A percentile compares a stretch with the other conserved stretches of the same genome.
Conservation (phyloP, 1,140 invertebrate genomes). For the Trachymyrmex cornetzi region DNA sequence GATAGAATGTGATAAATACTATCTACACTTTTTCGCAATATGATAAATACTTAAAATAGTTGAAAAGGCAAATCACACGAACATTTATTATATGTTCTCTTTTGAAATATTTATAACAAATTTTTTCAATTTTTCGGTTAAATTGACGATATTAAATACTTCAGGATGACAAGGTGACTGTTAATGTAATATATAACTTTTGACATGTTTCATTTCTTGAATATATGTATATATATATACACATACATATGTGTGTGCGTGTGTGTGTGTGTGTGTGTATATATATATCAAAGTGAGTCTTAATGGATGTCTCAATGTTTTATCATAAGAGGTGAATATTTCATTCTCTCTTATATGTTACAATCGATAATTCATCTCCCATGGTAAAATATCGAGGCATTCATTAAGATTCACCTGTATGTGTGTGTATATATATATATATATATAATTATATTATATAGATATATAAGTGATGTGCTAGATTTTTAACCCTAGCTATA, state of each 20-base stretch:
- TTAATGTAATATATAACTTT: background rate
- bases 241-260: fast-evolving
- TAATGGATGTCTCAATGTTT: too few relatives aligned
- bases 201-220: background rate
- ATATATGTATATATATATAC: background rate
- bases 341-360: too few relatives aligned
- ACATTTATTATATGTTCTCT: background rate
- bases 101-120: background rate
- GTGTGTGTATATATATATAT: too few relatives aligned
- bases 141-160: background rate
- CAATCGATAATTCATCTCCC: too few relatives aligned
- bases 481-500: too few relatives aligned
- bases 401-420: too few relatives aligned
- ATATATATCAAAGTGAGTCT: too few relatives aligned
- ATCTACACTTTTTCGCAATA: background rate
- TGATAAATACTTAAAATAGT: background rate
- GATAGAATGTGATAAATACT: conserved; percentile 27
- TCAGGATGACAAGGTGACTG: background rate
- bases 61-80: background rate
- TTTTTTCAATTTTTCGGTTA: background rate
- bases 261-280: too few relatives aligned
- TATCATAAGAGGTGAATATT: too few relatives aligned
- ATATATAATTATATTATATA: too few relatives aligned
- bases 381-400: too few relatives aligned
- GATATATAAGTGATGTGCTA: too few relatives aligned